Evolutionary conservation across 2,113 vertebrate genomes (phyloP).

Genomic region (Cervus canadensis): DNA sequence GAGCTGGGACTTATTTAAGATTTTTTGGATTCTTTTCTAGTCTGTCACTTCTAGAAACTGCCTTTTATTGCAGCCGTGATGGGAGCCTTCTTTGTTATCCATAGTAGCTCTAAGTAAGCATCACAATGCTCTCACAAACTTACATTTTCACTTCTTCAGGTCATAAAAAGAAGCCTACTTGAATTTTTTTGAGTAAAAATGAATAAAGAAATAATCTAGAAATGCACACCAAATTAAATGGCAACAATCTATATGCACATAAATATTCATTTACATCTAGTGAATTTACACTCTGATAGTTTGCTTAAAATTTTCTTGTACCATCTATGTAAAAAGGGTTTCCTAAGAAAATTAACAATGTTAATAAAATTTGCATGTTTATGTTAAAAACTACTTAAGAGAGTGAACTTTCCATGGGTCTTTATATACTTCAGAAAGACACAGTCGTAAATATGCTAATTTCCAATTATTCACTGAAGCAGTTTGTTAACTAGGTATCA

Average conservation of each 20-base stretch:
- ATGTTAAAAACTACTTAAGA: neutral
- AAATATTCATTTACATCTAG: neutral
- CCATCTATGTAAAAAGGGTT: neutral
- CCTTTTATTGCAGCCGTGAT: neutral
- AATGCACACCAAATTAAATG: neutral
- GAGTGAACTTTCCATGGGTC: neutral
- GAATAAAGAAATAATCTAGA: neutral
- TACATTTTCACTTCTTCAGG: neutral
- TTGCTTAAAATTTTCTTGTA: neutral
- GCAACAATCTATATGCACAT: neutral
- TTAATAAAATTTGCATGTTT: neutral
- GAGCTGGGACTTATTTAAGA: neutral
- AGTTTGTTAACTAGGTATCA: neutral
- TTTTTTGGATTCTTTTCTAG: neutral
- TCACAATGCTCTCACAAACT: neutral
- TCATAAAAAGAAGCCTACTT: neutral
- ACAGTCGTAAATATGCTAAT: neutral
- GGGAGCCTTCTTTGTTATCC: neutral
- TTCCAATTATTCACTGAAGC: neutral
- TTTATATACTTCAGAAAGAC: neutral
- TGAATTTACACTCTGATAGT: conserved; percentile 10
- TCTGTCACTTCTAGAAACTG: neutral
- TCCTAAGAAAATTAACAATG: neutral
- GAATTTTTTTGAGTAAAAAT: conserved; percentile 27
- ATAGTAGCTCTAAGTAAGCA: neutral